phyloP scores from a whole-genome alignment of 2,888 invertebrate species.

The Prionchulus punctatus region DNA sequence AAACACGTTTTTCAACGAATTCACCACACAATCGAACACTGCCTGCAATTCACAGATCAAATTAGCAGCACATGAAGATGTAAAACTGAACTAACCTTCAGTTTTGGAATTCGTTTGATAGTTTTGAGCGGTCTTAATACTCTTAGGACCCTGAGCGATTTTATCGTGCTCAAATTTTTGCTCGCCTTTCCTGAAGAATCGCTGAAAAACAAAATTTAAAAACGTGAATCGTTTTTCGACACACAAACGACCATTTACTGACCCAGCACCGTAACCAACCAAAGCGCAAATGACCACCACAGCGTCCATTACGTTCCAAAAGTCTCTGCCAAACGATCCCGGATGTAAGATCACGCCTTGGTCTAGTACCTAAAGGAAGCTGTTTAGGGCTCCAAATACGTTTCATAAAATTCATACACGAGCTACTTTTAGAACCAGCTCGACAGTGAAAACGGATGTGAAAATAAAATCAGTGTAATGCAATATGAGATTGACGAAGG shows the following conservation, averaged over 20 bases:
- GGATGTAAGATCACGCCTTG: slow-evolving; percentile 91
- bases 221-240: no score
- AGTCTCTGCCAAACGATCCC: slow-evolving; percentile 88
- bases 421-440: slow-evolving; percentile 76
- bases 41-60: slow-evolving; percentile 46
- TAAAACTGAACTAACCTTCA: slow-evolving; percentile 43
- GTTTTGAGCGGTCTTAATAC: slow-evolving; percentile 98
- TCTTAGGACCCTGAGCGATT: slow-evolving; percentile 92
- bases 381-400: no score
- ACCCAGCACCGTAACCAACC: slow-evolving; percentile 79
- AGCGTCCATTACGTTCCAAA: slow-evolving; percentile 99
- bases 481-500: slow-evolving; percentile 64
- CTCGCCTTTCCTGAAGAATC: slow-evolving; percentile 24
- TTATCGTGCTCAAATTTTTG: slow-evolving; percentile 90
- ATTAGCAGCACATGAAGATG: neutral
- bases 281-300: slow-evolving; percentile 96
- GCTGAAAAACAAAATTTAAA: neutral
- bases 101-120: slow-evolving; percentile 98
- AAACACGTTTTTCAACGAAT: slow-evolving; percentile 99
- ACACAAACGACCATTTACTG: no score
- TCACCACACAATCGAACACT: slow-evolving; percentile 99
- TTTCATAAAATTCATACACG: neutral
- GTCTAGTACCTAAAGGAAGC: slow-evolving; percentile 44
- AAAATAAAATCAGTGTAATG: slow-evolving; percentile 99
- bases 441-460: slow-evolving; percentile 97